These are phyloP conservation scores for Cephus rjabovi DNA, from an alignment of 2,888 invertebrate species.

Conservation along the genomic window DNA sequence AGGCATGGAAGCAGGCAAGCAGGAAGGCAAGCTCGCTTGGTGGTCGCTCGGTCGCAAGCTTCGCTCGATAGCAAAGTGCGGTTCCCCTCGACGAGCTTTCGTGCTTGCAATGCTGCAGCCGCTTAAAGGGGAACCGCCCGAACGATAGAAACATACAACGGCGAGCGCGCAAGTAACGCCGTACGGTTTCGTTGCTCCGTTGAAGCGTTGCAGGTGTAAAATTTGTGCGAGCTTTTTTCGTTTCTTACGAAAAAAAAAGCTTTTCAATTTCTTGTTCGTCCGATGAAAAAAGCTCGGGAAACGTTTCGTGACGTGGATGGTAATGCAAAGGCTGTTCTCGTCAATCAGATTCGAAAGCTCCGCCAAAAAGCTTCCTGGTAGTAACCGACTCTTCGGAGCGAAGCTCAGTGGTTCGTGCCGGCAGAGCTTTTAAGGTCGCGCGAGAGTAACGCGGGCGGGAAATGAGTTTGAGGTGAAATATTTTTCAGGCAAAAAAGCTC, in stretches of 20 bases:
- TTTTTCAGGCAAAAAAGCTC: not conserved
- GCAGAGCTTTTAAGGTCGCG: not conserved
- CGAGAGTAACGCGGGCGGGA: not conserved
- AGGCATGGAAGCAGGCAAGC: constrained; percentile 10
- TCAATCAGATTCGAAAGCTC: not conserved
- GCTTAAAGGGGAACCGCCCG: constrained; percentile 61
- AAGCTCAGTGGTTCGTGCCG: not conserved
- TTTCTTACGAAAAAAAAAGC: not conserved
- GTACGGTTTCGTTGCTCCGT: not conserved
- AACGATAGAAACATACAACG: constrained; percentile 14
- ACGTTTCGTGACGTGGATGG: not conserved
- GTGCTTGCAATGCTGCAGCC: constrained; percentile 56
- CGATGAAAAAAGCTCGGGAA: not conserved
- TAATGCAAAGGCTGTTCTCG: not conserved
- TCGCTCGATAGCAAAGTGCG: constrained; percentile 63
- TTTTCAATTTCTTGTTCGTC: not conserved
- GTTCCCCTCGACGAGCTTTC: constrained; percentile 61
- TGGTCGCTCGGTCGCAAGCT: constrained; percentile 48
- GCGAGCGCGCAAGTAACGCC: not conserved
- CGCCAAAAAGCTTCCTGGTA: not conserved
- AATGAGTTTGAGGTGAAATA: not conserved
- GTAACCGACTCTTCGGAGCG: not conserved
- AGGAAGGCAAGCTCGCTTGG: constrained; percentile 43
- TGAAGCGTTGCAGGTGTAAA: not conserved
- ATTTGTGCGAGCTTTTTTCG: not conserved